Evolutionary conservation across 2,113 vertebrate species (phyloP), one percentile per base, ranked within the genome.

Genomic region (Lamprotornis superbus): DNA sequence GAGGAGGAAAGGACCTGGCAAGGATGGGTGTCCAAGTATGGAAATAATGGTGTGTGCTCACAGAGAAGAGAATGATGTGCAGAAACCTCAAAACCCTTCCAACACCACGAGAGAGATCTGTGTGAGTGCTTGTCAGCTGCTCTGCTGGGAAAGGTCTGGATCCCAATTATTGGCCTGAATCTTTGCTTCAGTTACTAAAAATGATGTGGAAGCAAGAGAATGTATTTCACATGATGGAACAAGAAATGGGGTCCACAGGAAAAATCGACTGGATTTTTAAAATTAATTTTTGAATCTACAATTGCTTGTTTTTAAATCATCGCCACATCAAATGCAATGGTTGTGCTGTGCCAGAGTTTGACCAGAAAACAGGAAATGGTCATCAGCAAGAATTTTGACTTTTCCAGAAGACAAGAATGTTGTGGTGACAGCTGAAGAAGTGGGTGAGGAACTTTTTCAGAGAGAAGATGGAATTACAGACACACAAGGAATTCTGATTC

Each of bases 31-130:
- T 59, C 13, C 20, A 25, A 12, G 17, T 33, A 53, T 56, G 56
- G 55, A 56, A 25, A 19, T 6, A 25, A 52, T 3, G 40, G 13
- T 31, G n/a, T 24, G 13, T 0, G 0, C 30, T 15, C 21, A 9
- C 27, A 85, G 82, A 63, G 31, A 39, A 47, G 19, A 53, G 37
- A 55, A 55, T 16, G 20, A 33, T 39, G 4, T 22, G 21, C 24
- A 47, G 21, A 75, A 18, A 52, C 10, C 33, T 20, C 39, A 39
- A 87, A 44, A 1, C 14, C 14, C 60, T 50, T 47, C 57, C 27
- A 64, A 14, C 24, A 30, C 24, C 14, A 9, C 0, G 1, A 35
- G 39, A 65, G 16, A 24, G 1, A 67, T 55, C 44, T 42, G 18
- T 28, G 46, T 53, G 22, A 16, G 5, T 47, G 10, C 31, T 69